Percentiles rank a stretch among this genome's conserved stretches.
Conservation (phyloP, 2,888 invertebrate species). For the Gortyna flavago region DNA sequence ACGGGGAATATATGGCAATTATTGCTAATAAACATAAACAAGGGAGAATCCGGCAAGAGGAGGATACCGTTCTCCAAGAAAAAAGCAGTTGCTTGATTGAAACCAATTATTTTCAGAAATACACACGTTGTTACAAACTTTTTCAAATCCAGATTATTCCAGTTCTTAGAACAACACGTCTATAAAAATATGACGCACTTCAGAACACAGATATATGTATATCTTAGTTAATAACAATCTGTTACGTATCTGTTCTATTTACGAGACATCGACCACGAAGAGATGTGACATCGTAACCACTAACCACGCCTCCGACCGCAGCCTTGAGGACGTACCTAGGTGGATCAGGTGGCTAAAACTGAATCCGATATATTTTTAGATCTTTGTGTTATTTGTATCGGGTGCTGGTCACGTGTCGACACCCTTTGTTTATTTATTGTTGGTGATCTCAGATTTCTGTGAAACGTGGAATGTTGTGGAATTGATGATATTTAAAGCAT, state of each 20-base stretch:
- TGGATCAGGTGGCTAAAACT: conserved; percentile 52
- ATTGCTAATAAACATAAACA: neutral
- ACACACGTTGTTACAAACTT: neutral
- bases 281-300: conserved; percentile 58
- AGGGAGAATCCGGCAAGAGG: neutral
- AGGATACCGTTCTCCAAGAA: neutral
- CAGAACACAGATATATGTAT: conserved; percentile 8
- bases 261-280: conserved; percentile 29
- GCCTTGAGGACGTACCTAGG: conserved; percentile 44
- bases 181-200: conserved; percentile 54
- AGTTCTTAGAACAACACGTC: conserved; percentile 36
- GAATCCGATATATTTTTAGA: conserved; percentile 54
- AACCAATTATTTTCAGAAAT: conserved; percentile 28
- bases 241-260: conserved; percentile 45
- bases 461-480: conserved; percentile 20
- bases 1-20: neutral
- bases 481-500: neutral
- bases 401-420: conserved; percentile 43
- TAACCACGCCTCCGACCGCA: conserved; percentile 63
- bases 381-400: conserved; percentile 55
- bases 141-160: conserved; percentile 38
- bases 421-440: conserved; percentile 45
- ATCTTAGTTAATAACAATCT: conserved; percentile 29
- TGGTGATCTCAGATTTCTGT: conserved; percentile 41
- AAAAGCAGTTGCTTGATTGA: conserved; percentile 25